phyloP scores from a whole-genome alignment of 1,140 invertebrate genomes.

The Drosophila setifemur region DNA sequence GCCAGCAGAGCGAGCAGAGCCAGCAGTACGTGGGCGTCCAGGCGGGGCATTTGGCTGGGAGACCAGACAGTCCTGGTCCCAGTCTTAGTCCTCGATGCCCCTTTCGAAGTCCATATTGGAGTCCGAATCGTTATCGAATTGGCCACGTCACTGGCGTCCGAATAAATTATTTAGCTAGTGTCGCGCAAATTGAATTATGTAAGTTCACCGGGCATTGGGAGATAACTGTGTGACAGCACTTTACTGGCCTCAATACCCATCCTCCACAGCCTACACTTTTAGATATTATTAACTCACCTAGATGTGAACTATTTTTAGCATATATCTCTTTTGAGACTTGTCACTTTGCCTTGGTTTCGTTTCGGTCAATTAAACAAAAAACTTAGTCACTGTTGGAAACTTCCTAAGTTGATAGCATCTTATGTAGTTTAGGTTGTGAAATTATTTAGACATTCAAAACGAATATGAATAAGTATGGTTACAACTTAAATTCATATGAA shows the following conservation, averaged over 20 bases:
- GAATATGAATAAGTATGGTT: too few species aligned
- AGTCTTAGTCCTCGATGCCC: neutral
- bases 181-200: constrained; percentile 64
- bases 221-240: constrained; percentile 20
- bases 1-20: constrained; percentile 3
- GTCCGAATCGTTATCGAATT: constrained; percentile 36
- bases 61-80: constrained; percentile 20
- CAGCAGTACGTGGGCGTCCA: constrained; percentile 1
- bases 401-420: too few species aligned
- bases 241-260: constrained; percentile 59
- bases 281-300: too few species aligned
- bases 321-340: too few species aligned
- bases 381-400: too few species aligned
- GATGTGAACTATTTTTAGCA: too few species aligned
- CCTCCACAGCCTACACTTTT: constrained; percentile 9
- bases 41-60: neutral
- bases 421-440: too few species aligned
- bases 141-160: constrained; percentile 16
- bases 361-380: too few species aligned
- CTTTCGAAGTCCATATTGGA: constrained; percentile 5
- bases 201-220: constrained; percentile 5
- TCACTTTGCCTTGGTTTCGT: too few species aligned
- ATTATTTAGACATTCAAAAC: too few species aligned
- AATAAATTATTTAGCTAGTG: constrained; percentile 62
- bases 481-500: too few species aligned